Base-by-base conservation (phyloP, 2,113 vertebrate genomes). In the Oenanthe oenanthe region DNA sequence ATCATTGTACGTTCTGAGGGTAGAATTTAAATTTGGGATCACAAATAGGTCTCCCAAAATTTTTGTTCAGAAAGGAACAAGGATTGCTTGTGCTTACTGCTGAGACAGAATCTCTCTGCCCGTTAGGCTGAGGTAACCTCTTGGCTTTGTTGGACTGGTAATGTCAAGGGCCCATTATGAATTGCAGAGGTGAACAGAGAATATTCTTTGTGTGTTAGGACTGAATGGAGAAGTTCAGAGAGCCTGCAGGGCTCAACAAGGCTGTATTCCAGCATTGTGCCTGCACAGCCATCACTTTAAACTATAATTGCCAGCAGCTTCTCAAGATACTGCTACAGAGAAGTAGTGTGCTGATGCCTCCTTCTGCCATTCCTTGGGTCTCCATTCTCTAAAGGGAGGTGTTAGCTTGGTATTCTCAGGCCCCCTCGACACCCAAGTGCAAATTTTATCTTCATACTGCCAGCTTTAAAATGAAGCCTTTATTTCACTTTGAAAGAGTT, bases 11-110 rank as follows among this genome's bases (percentile, higher is more conserved):
- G 0, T 93, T 78, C 76, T 56, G 70, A 83, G 95, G 75, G 63
- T 4, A 92, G 91, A 93, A 95, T 94, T 95, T 75, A 79, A 96
- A 95, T 92, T 76, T 51, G 88, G 72, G 78, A 90, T 93, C 81
- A 77, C 78, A 93, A 94, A 67, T 50, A 86, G 88, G 88, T 90
- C 87, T 94, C 56, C 90, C 60, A 66, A 87, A 87, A 36, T 45
- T 77, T 65, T 58, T 77, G 36, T 87, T 85, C 4, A 2, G 36
- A 84, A 80, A 73, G 3, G 25, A 93, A 95, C 94, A 94, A 96
- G 67, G 78, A 51, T 66, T 88, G 56, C 48, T 90, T 91, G 90
- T 89, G 85, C 38, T 14, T n/a, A 29, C 26, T 79, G 78, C 92
- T 74, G 78, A 80, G 67, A 43, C 47, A 79, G 38, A 57, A 54